Evolutionary conservation across 2,113 vertebrate genomes (phyloP), one percentile per base, ranked within the genome.

Genomic region (Eptesicus fuscus): DNA sequence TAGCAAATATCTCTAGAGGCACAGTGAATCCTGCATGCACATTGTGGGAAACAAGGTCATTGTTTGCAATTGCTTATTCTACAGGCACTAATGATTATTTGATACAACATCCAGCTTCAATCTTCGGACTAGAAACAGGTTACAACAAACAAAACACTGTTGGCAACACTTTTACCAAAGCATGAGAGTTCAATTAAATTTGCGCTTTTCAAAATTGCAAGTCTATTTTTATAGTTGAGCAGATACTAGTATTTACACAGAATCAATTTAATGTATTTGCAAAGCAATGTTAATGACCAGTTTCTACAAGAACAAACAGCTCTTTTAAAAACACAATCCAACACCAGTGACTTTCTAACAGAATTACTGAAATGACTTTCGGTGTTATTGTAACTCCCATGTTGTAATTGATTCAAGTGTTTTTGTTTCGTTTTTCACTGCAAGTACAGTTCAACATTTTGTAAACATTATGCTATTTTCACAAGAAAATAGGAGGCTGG

Each of bases 11-110:
- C 53, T 90, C 70, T 93, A 42, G 37, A 73, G 63, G 8, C 70
- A 89, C 63, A 32, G 51, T 32, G 59, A 95, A 84, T 71, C 71
- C 25, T 84, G 35, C 25, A 80, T 37, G 61, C 40, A 92, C 93
- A 73, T 17, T 84, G 28, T 79, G 40, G 32, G 35, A 92, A 85
- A 85, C 90, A 88, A 96, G 93, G 93, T 94, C 94, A 94, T 74
- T 93, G 83, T 83, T 93, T 95, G 47, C 76, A 69, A 79, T 79
- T 95, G 51, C 61, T 93, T 95, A 93, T 96, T 97, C 47, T 91
- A 78, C 61, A 93, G 71, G 5, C 67, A 83, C 84, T 92, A 90
- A 90, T 85, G 71, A 82, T 63, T 91, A 53, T 95, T 92, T 93
- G 79, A 84, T 42, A 80, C 28, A 51, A 23, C 65, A 89, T 61